Percentiles rank a stretch among this genome's conserved stretches.
Evolutionary conservation across 2,113 vertebrate genomes (phyloP).

Genomic region (Ophthalmotilapia sp.): DNA sequence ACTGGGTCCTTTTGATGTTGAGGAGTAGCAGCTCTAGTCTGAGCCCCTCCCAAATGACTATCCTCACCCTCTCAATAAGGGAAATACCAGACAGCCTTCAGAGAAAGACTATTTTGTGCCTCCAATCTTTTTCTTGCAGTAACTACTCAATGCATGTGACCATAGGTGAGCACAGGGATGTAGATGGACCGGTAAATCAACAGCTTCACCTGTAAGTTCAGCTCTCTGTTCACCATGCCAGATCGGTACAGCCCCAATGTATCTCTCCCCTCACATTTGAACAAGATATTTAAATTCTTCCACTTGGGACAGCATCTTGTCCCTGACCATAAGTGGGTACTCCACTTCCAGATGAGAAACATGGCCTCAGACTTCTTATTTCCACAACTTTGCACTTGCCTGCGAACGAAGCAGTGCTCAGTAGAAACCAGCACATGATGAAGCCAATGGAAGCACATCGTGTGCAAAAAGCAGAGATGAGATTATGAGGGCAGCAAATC

Average conservation of each 20-base stretch:
- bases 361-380: not conserved
- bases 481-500: not conserved
- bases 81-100: not conserved
- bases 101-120: not conserved
- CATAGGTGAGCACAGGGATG: not conserved
- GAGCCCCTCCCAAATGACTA: not conserved
- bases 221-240: not conserved
- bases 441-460: accelerated
- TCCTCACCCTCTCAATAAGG: not conserved
- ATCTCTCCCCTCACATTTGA: not conserved
- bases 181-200: not conserved
- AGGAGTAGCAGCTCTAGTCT: not conserved
- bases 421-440: not conserved
- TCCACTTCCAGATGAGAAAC: not conserved
- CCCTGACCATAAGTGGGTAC: not conserved
- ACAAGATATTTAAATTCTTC: not conserved
- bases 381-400: not conserved
- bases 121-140: not conserved
- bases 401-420: not conserved
- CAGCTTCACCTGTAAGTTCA: not conserved
- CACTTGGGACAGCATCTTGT: not conserved
- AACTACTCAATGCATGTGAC: not conserved
- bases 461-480: not conserved
- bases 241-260: not conserved
- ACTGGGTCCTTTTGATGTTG: not conserved